Percentiles rank a stretch among this genome's conserved stretches.
Evolutionary conservation across 2,888 invertebrate species (phyloP).

Genomic region (Drosophila gaucha): DNA sequence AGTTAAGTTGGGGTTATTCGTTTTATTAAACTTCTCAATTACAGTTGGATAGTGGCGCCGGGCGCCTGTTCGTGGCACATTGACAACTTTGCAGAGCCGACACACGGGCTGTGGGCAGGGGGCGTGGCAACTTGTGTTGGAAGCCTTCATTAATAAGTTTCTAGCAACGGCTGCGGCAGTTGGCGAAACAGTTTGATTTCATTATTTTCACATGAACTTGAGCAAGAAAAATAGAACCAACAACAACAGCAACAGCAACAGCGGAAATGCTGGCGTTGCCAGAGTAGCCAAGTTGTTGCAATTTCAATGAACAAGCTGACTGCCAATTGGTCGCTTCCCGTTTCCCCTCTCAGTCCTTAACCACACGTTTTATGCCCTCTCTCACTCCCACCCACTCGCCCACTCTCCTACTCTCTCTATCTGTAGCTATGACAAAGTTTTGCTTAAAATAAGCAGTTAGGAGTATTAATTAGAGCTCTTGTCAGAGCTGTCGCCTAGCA

Average conservation of each 20-base stretch:
- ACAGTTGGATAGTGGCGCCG: conserved; percentile 6
- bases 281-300: conserved; percentile 24
- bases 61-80: conserved; percentile 8
- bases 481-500: not conserved
- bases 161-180: conserved; percentile 21
- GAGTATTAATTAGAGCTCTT: not conserved
- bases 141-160: conserved; percentile 48
- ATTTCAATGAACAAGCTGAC: conserved; percentile 38
- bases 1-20: conserved; percentile 11
- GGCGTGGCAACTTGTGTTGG: conserved; percentile 13
- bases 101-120: not conserved
- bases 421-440: conserved; percentile 9
- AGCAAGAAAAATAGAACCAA: not conserved
- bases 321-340: conserved; percentile 24
- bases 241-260: not conserved
- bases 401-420: not conserved
- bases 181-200: conserved; percentile 39
- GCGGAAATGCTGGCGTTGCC: not conserved
- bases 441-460: not conserved
- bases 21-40: conserved; percentile 28
- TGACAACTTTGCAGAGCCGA: conserved; percentile 20
- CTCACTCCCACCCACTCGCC: not conserved
- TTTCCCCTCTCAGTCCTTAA: not conserved
- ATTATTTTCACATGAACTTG: conserved; percentile 23
- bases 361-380: not conserved